Base-by-base conservation (phyloP, 2,113 vertebrate genomes). In the Parus major region DNA sequence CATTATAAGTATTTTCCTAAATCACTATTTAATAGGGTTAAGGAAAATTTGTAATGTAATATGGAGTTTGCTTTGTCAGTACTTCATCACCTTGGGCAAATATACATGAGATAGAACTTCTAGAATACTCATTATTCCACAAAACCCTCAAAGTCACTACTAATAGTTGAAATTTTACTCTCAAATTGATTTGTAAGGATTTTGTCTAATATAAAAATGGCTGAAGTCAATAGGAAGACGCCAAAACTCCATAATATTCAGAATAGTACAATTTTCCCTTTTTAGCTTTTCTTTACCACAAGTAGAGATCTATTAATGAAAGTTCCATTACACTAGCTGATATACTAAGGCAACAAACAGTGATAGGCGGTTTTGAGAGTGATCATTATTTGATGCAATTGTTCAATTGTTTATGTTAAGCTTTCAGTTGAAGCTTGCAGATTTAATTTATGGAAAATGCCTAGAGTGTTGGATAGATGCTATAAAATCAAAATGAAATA, bases 381-480 rank as follows among this genome's bases (percentile, higher is more conserved):
- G 85, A 90, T 44, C 81, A 79, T 87, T 89, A 86, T 86, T 91
- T 88, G 87, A 90, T 83, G 68, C 71, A 84, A 91, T 95, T 92
- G 75, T 78, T 88, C 79, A 90, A 66, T 75, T 92, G 85, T 90
- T 95, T 90, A 94, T 59, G 60, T 49, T 88, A 90, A 71, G 79
- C 66, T 88, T 95, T 73, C 68, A 31, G 82, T 81, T 85, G 79
- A 96, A 72, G 63, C 75, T 94, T 92, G 55, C 35, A 86, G 75
- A 95, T 73, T 88, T 95, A 96, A 96, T 96, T 97, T 94, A 96
- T 96, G 94, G 53, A 94, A 97, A 95, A 95, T 83, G 93, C 93
- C 93, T 95, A 75, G 59, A 88, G 92, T 95, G 75, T 96, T 96
- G 95, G 96, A 95, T 92, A 94, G 88, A 96, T 86, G 79, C 82